Base-by-base conservation (phyloP, 2,113 vertebrate species). In the Tychaedon coryphoeus region DNA sequence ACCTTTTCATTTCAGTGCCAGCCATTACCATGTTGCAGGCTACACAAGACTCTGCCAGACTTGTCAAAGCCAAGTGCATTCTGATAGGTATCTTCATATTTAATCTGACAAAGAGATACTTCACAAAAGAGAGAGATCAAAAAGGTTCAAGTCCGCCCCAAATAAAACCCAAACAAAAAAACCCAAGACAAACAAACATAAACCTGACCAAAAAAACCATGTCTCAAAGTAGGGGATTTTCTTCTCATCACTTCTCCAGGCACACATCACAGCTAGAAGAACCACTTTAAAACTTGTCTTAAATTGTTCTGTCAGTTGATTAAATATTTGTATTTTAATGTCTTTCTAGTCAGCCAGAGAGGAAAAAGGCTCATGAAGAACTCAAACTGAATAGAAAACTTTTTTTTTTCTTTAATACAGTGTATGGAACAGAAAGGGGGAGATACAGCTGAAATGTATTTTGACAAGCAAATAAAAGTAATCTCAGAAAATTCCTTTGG, bases 261-360 rank as follows among this genome's bases (percentile, higher is more conserved):
- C 64, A 86, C 54, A 56, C 43, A 73, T 75, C 29, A 61, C 17
- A n/a, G 50, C 67, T 50, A 89, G 47, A 57, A 58, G 60, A 45
- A 26, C 25, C 5, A 15, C 14, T 77, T 71, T 56, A 72, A 91
- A 90, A 45, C 29, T 74, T 60, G 34, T 50, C n/a, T 91, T 92
- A 65, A 96, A 74, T 89, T 43, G 73, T 78, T 82, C 56, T 90
- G 24, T 82, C 81, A 83, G 86, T 47, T 76, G 66, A 85, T 65
- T 78, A 95, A 84, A 93, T 92, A 73, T 89, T 93, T 95, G 65
- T 95, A 88, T 93, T 91, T 97, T 86, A 54, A 79, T 81, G 33
- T 83, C 54, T 79, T 92, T 93, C 54, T 72, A 65, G 62, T 80
- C 83, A 86, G 72, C 31, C 61, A 54, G 28, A 5, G 7, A 64